Percentiles rank a stretch among this genome's conserved stretches.
phyloP scores from a whole-genome alignment of 2,113 vertebrate genomes.

The Ibidorhyncha struthersii region DNA sequence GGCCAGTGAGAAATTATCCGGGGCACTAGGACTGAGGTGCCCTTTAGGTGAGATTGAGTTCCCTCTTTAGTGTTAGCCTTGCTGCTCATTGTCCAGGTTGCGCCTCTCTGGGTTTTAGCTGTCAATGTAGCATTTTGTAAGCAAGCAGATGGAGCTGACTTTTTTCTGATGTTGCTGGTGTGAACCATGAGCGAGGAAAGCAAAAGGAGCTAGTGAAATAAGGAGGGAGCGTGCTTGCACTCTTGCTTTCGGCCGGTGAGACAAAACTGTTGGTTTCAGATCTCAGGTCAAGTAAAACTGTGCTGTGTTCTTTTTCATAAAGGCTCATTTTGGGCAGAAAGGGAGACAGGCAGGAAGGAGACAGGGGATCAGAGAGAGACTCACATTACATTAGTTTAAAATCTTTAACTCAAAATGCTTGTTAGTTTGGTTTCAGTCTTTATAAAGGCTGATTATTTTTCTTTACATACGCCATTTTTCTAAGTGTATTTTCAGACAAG shows the following conservation, averaged over 20 bases:
- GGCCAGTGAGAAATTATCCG: neutral
- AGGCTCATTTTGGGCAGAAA: neutral
- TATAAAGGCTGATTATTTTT: neutral
- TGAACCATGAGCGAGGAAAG: neutral
- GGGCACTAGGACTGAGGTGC: neutral
- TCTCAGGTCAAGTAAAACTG: neutral
- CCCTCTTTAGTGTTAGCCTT: neutral
- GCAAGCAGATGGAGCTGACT: neutral
- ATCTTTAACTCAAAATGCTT: neutral
- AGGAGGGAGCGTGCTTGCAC: neutral
- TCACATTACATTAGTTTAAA: neutral
- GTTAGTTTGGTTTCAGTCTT: neutral
- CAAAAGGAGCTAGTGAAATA: neutral
- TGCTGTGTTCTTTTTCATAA: neutral
- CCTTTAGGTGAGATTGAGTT: neutral
- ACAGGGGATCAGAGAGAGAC: neutral
- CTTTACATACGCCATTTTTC: neutral
- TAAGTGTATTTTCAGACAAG: neutral
- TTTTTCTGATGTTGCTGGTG: neutral
- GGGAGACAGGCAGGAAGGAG: neutral
- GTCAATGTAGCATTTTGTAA: neutral
- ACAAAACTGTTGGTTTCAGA: neutral
- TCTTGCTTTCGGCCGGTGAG: neutral
- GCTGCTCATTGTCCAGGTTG: neutral
- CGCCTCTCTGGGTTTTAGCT: neutral